Evolutionary conservation across 2,888 invertebrate genomes (phyloP).

Genomic region (Eubasilissa splendida): DNA sequence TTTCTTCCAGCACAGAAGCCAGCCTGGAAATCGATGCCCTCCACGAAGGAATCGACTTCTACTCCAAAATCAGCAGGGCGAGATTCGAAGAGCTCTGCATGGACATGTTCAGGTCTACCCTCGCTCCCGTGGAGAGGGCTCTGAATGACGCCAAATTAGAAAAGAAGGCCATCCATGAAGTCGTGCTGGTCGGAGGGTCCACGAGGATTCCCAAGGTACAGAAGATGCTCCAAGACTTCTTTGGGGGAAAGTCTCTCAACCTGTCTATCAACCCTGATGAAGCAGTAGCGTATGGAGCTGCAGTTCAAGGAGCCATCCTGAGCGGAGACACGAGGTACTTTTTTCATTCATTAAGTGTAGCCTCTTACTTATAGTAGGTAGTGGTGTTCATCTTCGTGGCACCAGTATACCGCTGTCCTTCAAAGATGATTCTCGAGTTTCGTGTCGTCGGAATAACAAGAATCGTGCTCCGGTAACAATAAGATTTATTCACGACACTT

Average conservation of each 20-base stretch:
- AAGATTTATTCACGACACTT: no score
- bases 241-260: slow-evolving; percentile 88
- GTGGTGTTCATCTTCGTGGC: no score
- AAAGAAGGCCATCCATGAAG: slow-evolving; percentile 84
- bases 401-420: no score
- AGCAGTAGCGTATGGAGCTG: slow-evolving; percentile 94
- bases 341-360: no score
- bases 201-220: slow-evolving; percentile 94
- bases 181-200: slow-evolving; percentile 91
- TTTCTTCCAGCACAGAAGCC: slow-evolving; percentile 85
- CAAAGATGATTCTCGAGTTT: no score
- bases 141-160: slow-evolving; percentile 88
- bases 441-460: no score
- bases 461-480: no score
- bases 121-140: slow-evolving; percentile 90
- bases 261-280: slow-evolving; percentile 94
- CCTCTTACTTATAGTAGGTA: no score
- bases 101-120: slow-evolving; percentile 82
- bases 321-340: slow-evolving; percentile 74
- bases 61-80: slow-evolving; percentile 86
- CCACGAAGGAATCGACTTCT: slow-evolving; percentile 92
- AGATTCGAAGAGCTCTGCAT: slow-evolving; percentile 93
- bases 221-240: slow-evolving; percentile 87
- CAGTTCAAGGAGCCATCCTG: slow-evolving; percentile 94
- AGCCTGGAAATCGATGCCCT: slow-evolving; percentile 91